Evolutionary conservation across 2,888 invertebrate species (phyloP).

Genomic region (Eumerus sabulonum): DNA sequence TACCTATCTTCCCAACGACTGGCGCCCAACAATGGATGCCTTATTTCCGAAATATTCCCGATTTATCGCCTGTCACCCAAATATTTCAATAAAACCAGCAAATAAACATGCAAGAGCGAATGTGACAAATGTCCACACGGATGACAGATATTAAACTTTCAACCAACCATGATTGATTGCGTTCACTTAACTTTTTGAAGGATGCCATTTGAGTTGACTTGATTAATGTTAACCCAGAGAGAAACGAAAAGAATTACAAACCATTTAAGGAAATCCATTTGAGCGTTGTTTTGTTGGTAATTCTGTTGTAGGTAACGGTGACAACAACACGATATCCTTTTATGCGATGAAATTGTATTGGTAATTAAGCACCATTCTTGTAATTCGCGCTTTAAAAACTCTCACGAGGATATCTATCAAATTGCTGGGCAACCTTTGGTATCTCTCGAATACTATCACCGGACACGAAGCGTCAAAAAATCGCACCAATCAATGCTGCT

Average conservation of each 20-base stretch:
- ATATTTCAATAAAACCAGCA: too few species aligned
- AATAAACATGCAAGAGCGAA: too few species aligned
- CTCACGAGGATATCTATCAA: conserved; percentile 51
- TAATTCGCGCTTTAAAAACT: conserved; percentile 42
- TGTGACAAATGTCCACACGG: too few species aligned
- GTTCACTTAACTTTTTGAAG: not conserved
- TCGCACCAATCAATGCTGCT: conserved; percentile 39
- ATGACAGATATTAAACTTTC: too few species aligned
- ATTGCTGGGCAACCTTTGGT: conserved; percentile 25
- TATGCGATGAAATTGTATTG: conserved; percentile 30
- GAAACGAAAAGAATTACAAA: conserved; percentile 32
- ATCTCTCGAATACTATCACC: conserved; percentile 50
- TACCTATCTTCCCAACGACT: too few species aligned
- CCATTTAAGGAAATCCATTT: conserved; percentile 64
- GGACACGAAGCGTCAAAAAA: too few species aligned
- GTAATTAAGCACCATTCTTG: conserved; percentile 24
- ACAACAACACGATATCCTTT: conserved; percentile 26
- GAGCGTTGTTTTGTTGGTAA: conserved; percentile 31
- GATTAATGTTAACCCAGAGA: too few species aligned
- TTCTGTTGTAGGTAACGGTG: conserved; percentile 16
- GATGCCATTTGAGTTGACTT: too few species aligned
- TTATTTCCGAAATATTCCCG: too few species aligned
- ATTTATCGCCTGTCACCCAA: too few species aligned
- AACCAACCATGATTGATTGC: too few species aligned
- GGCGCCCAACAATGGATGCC: too few species aligned